phyloP scores from a whole-genome alignment of 2,113 vertebrate species.

The Polyodon spathula region DNA sequence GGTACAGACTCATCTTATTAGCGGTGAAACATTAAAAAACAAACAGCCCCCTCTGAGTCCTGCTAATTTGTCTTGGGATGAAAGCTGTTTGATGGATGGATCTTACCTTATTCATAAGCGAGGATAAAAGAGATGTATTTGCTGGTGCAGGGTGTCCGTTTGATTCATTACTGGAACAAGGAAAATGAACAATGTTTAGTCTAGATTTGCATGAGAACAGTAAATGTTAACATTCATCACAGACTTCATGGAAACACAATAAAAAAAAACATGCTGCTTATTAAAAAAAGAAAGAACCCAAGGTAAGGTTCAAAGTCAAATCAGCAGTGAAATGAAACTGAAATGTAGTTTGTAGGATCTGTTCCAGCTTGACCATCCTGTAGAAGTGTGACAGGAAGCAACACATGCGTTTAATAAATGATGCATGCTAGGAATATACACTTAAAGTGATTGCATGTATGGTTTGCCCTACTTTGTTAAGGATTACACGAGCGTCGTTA shows the following conservation, averaged over 20 bases:
- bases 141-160: constrained; percentile 88
- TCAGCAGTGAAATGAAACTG: background rate
- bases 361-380: background rate
- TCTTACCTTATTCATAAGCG: constrained; percentile 99
- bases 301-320: constrained; percentile 10
- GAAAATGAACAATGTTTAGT: constrained; percentile 87
- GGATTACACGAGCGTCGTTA: no score
- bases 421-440: no score
- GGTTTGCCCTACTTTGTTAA: no score
- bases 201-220: constrained; percentile 70
- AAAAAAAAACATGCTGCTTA: constrained; percentile 51
- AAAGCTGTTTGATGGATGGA: constrained; percentile 89
- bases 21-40: constrained; percentile 98
- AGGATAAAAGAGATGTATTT: constrained; percentile 99
- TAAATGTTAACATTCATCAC: constrained; percentile 69
- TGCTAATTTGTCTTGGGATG: constrained; percentile 88
- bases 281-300: constrained; percentile 35
- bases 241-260: constrained; percentile 48
- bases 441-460: no score
- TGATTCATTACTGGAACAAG: constrained; percentile 97
- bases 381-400: no score
- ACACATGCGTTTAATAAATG: no score
- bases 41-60: constrained; percentile 74
- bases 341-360: no score
- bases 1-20: constrained; percentile 99